Conservation (phyloP, 2,888 invertebrate species). For the Pristionchus fissidentatus region DNA sequence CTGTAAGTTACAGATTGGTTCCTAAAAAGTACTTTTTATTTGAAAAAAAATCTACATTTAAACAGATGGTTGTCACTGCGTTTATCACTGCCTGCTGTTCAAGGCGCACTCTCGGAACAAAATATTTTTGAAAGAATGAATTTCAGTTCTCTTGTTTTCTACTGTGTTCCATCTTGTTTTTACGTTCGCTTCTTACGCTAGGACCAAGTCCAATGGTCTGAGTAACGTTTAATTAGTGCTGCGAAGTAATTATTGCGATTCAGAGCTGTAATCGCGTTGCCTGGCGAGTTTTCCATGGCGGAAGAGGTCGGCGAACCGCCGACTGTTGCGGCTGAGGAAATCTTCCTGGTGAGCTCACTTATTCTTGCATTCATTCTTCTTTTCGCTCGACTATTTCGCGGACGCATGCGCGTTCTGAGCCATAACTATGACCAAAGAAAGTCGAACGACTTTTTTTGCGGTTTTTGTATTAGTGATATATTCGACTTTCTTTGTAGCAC, state of each 20-base stretch:
- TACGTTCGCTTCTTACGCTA: neutral
- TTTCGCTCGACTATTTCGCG: neutral
- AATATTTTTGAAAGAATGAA: neutral
- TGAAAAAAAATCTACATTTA: too few species aligned
- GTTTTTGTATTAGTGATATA: too few species aligned
- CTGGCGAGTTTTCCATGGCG: neutral
- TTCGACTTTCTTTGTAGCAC: neutral
- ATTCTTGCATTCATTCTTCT: neutral
- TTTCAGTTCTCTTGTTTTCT: neutral
- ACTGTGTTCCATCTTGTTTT: neutral
- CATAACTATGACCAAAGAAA: neutral
- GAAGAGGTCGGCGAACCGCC: conserved; percentile 2
- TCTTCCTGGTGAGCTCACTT: neutral
- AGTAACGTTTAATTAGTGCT: too few species aligned
- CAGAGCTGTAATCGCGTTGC: neutral
- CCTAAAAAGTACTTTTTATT: too few species aligned
- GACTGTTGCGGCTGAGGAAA: conserved; percentile 9
- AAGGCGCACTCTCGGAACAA: neutral
- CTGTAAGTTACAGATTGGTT: too few species aligned
- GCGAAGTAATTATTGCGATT: neutral
- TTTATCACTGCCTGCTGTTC: too few species aligned
- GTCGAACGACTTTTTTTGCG: neutral
- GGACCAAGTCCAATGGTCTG: too few species aligned
- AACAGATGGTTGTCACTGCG: too few species aligned
- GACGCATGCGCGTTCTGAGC: too few species aligned